Conservation (phyloP, 2,113 vertebrate genomes). For the Prunella himalayana region DNA sequence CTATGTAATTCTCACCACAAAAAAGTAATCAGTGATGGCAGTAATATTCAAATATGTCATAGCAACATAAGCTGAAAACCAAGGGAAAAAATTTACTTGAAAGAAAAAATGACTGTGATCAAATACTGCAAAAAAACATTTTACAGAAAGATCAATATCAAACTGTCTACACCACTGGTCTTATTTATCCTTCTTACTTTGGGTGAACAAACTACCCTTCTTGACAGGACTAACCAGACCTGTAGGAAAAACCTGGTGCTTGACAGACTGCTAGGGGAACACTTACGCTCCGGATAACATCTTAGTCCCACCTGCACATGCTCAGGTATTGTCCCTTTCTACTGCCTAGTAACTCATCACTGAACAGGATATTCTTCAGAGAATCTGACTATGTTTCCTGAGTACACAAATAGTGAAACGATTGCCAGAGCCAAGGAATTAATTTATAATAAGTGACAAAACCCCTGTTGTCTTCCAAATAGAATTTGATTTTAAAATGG, state of each 20-base stretch:
- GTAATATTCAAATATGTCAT: not conserved
- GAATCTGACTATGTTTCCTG: not conserved
- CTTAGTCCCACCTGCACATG: not conserved
- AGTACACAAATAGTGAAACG: not conserved
- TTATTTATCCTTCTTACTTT: not conserved
- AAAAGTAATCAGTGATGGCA: not conserved
- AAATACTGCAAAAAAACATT: not conserved
- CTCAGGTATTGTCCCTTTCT: not conserved
- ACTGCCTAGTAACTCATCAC: not conserved
- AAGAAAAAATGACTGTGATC: not conserved
- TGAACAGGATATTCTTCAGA: not conserved
- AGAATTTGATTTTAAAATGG: not conserved
- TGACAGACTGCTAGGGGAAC: not conserved
- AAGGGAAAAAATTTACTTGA: not conserved
- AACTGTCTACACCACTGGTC: not conserved
- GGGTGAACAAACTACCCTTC: not conserved
- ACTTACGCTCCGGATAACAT: not conserved
- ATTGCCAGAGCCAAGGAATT: not conserved
- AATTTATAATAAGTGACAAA: not conserved
- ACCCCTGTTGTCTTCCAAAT: not conserved
- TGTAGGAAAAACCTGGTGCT: not conserved
- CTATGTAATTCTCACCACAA: not conserved
- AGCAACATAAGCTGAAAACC: not conserved
- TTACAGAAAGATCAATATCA: not conserved
- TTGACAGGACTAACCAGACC: not conserved